Evolutionary conservation across 2,888 invertebrate species (phyloP).

Genomic region (Morpho deidamia): DNA sequence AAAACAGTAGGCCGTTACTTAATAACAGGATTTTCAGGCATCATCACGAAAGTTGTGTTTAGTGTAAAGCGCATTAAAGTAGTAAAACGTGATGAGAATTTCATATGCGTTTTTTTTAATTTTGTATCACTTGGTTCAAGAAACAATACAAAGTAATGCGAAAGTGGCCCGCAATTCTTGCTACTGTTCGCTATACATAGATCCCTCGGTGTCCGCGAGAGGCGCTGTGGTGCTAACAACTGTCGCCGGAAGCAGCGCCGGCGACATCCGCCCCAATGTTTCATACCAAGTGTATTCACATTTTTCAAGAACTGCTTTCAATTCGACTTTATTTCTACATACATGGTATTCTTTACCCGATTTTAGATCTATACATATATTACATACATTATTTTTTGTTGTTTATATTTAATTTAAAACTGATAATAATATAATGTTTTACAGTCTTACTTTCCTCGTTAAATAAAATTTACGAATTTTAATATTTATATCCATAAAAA

Average conservation of each 20-base stretch:
- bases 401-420: no score
- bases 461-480: no score
- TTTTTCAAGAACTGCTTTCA: conserved; percentile 43
- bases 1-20: no score
- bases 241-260: conserved; percentile 70
- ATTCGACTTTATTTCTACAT: conserved; percentile 26
- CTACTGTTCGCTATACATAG: conserved; percentile 19
- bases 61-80: no score
- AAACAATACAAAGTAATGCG: neutral
- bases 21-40: no score
- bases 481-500: no score
- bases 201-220: conserved; percentile 56
- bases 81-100: no score
- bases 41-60: no score
- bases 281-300: conserved; percentile 49
- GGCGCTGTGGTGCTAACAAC: conserved; percentile 71
- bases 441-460: no score
- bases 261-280: conserved; percentile 66
- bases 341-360: conserved; percentile 1
- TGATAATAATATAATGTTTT: no score
- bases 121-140: neutral
- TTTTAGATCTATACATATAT: neutral
- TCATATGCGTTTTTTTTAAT: neutral
- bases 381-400: no score
- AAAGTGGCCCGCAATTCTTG: neutral